Conservation (phyloP, 23 tunicate species). For the Diplosoma virens region DNA sequence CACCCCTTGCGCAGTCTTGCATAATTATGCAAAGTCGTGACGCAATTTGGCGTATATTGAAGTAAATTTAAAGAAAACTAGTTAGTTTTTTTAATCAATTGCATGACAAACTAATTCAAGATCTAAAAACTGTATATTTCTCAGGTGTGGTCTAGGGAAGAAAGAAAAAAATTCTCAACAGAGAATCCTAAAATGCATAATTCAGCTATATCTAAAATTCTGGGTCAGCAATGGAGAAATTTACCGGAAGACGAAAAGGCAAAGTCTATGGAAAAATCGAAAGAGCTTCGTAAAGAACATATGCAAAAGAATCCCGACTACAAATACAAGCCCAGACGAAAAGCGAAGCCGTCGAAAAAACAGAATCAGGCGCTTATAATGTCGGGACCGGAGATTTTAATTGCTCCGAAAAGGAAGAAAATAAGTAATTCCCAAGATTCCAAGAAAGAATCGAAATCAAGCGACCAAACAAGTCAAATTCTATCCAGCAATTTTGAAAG, state of each 20-base stretch:
- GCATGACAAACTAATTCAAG: too few relatives aligned
- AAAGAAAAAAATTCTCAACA: not conserved
- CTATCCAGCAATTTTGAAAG: too few relatives aligned
- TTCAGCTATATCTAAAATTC: not conserved
- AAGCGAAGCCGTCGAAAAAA: not conserved
- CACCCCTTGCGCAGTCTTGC: too few relatives aligned
- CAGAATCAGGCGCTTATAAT: not conserved
- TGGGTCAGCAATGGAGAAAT: not conserved
- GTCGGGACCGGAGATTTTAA: not conserved
- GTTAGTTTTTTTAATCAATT: too few relatives aligned
- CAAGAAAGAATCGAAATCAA: too few relatives aligned
- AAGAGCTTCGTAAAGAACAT: not conserved
- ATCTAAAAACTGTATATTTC: too few relatives aligned
- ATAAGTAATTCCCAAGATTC: not conserved
- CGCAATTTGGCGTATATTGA: too few relatives aligned
- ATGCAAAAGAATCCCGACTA: slow-evolving; percentile 7
- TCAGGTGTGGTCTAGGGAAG: not conserved
- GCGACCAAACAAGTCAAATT: too few relatives aligned
- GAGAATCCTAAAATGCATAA: not conserved
- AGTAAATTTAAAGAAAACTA: too few relatives aligned
- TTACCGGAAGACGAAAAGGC: not conserved
- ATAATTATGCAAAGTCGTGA: too few relatives aligned
- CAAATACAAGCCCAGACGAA: slow-evolving; percentile 16
- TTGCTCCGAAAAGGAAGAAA: not conserved
- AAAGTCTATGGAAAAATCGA: not conserved